Conservation (phyloP, 2,113 vertebrate species). For the Triplophysa tibetana region DNA sequence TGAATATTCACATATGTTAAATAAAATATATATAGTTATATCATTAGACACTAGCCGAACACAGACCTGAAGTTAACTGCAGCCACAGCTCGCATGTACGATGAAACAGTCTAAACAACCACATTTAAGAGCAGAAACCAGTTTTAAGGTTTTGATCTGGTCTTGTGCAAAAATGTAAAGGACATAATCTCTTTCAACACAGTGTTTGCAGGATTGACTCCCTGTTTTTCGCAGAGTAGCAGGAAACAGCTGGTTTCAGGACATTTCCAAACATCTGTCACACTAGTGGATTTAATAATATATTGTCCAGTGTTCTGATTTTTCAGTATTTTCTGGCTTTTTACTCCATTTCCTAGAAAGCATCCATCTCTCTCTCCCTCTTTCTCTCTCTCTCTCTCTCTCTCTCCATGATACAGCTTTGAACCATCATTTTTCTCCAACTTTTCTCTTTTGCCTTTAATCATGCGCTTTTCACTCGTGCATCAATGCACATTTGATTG, state of each 20-base stretch:
- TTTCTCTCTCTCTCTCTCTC: neutral
- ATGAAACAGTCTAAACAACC: too few species aligned
- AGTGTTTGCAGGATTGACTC: conserved; percentile 8
- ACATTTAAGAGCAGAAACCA: too few species aligned
- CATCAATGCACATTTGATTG: conserved; percentile 20
- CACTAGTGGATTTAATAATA: conserved; percentile 1
- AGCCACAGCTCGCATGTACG: too few species aligned
- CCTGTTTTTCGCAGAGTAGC: neutral
- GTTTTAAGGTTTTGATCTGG: neutral
- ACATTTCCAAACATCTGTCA: conserved; percentile 35
- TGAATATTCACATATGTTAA: too few species aligned
- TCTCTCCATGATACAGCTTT: neutral
- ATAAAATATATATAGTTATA: too few species aligned
- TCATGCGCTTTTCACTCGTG: conserved; percentile 9
- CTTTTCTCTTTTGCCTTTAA: conserved; percentile 12
- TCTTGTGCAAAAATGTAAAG: neutral
- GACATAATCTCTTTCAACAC: neutral
- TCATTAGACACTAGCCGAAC: too few species aligned
- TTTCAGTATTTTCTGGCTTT: conserved; percentile 19
- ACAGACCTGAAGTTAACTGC: too few species aligned
- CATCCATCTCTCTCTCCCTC: neutral
- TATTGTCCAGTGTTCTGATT: conserved; percentile 34
- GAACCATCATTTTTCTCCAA: neutral
- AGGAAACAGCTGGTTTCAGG: conserved; percentile 20
- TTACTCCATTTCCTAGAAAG: conserved; percentile 29